Base-by-base conservation (phyloP, 1,140 invertebrate species). In the Ostrea denselamellosa region DNA sequence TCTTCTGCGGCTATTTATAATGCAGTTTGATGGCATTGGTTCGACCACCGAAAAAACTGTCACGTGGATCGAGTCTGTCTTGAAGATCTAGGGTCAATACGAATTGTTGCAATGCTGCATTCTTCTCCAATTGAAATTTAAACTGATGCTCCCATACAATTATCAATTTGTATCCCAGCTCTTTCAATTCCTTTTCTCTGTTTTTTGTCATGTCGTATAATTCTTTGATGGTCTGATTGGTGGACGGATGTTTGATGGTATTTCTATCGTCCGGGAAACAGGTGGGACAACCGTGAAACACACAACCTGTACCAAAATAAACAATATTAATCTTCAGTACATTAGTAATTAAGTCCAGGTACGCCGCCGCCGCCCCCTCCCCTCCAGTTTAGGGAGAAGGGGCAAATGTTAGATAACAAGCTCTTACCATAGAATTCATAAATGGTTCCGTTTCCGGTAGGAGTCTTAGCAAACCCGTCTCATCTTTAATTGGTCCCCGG, bases 31-130 rank as follows among this genome's bases (percentile, higher is more conserved):
- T 58, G 25, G 88, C 52, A 86, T 89, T 89, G 8, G 85, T 89
- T 22, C 88, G 58, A 52, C 88, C 88, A 28, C 88, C 85, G 25
- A 86, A 86, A 25, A 89, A 86, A 89, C 62, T 85, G 52, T 86
- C 85, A 58, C 88, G 81, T 28, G 88, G 88, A 19, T 87, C 9
- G 0, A 89, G 68, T 58, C 85, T 62, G 53, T 86, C 85, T 22
- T 54, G 14, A 0, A 86, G 44, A 81, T 86, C 19, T 22, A 85
- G 25, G 25, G 53, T 58, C 53, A n/a, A 85, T 4, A 86, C 52
- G 34, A 54, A 86, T 77, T 54, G 65, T 81, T 86, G 34, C 9
- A 71, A 81, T 53, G 14, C 51, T 53, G 14, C 19, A 77, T 71
- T 54, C 9, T 54, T 86, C 4, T 77, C 34, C 19, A 86, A 17